A percentile compares a stretch with the other conserved stretches of the same genome.
Conservation (phyloP, 2,888 invertebrate genomes). For the Ichneumoninae sp. region DNA sequence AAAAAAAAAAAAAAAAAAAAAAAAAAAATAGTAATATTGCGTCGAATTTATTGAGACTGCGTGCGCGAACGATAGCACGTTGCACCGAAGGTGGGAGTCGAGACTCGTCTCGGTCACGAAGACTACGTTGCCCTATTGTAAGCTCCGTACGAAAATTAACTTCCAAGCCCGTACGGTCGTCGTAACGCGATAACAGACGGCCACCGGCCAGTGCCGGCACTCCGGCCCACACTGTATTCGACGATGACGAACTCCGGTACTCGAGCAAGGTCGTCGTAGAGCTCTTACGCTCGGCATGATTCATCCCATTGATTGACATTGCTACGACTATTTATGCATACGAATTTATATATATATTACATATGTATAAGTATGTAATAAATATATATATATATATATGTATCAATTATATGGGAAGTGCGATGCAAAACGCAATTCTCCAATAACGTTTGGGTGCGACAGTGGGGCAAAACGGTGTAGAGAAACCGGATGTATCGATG, state of each 20-base stretch:
- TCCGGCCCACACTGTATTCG: background rate
- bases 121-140: conserved; percentile 60
- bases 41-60: background rate
- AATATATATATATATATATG: too few species aligned
- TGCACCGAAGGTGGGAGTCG: conserved; percentile 49
- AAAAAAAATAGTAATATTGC: background rate
- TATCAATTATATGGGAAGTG: too few species aligned
- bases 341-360: background rate
- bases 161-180: conserved; percentile 47
- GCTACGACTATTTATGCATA: conserved; percentile 67
- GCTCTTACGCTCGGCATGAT: conserved; percentile 70
- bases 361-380: background rate
- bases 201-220: conserved; percentile 58
- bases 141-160: conserved; percentile 64
- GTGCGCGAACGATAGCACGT: background rate
- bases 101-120: conserved; percentile 70
- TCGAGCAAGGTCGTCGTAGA: conserved; percentile 52
- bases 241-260: conserved; percentile 28
- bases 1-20: conserved; percentile 24
- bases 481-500: too few species aligned
- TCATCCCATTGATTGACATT: conserved; percentile 78
- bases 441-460: too few species aligned
- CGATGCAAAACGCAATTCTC: too few species aligned
- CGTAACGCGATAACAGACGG: conserved; percentile 71
- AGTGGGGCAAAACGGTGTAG: too few species aligned